A percentile compares a stretch with the other conserved stretches of the same genome.
These are phyloP conservation scores for Buphagus erythrorhynchus DNA, from an alignment of 2,797 vertebrate species.

Conservation along the genomic window DNA sequence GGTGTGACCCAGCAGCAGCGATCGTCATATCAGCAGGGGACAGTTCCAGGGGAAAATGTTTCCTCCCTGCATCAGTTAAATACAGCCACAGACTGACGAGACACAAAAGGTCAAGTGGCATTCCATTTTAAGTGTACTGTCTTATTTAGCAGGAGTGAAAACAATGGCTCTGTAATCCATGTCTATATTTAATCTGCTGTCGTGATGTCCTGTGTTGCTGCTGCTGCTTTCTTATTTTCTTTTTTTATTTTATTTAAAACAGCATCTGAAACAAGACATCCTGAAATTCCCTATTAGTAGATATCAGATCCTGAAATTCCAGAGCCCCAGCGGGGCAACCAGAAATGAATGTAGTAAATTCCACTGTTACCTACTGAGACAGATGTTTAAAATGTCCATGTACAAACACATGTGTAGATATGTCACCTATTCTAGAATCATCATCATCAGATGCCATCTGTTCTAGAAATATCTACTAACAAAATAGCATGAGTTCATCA, in stretches of 20 bases:
- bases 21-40: conserved; percentile 52
- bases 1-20: conserved; percentile 7
- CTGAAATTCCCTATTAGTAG: conserved; percentile 9
- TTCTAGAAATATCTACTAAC: neutral
- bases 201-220: conserved; percentile 3
- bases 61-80: conserved; percentile 69
- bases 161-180: conserved; percentile 77
- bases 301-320: conserved; percentile 25
- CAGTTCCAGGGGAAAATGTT: conserved; percentile 28
- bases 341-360: neutral
- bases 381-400: neutral
- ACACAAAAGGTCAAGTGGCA: conserved; percentile 71
- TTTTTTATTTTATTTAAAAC: neutral
- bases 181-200: conserved; percentile 80
- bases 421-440: neutral
- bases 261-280: conserved; percentile 11
- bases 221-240: neutral
- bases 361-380: neutral
- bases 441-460: neutral
- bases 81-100: conserved; percentile 39
- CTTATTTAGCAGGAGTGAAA: conserved; percentile 77
- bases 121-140: conserved; percentile 74
- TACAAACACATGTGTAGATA: fast-evolving
- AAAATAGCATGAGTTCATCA: neutral
- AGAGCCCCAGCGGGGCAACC: neutral